phyloP scores from a whole-genome alignment of 2,797 vertebrate species.

The Yasuhikotakia modesta region DNA sequence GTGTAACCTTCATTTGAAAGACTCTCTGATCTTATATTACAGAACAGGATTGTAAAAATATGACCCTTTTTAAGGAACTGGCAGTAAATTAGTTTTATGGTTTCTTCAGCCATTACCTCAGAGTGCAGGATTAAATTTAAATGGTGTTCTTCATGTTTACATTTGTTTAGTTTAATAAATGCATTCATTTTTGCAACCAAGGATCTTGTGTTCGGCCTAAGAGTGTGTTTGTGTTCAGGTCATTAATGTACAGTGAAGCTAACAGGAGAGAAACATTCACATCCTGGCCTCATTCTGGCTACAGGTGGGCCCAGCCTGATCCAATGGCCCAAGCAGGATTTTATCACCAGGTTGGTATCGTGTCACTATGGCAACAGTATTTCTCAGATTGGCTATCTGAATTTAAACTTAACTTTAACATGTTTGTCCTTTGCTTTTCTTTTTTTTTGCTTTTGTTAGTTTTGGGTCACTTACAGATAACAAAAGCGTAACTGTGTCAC shows the following conservation, averaged over 20 bases:
- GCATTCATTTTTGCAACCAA: background rate
- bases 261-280: constrained; percentile 98
- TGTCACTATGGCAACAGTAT: constrained; percentile 62
- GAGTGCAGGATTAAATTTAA: background rate
- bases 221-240: constrained; percentile 73
- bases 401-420: background rate
- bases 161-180: background rate
- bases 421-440: background rate
- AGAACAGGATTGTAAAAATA: background rate
- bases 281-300: constrained; percentile 97
- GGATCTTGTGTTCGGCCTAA: background rate
- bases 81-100: background rate
- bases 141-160: background rate
- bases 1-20: background rate
- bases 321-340: constrained; percentile 99
- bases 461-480: background rate
- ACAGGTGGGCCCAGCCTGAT: constrained; percentile 98
- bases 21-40: background rate
- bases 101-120: background rate
- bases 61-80: background rate
- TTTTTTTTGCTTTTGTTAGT: too few species aligned
- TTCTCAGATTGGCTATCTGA: background rate
- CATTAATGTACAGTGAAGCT: constrained; percentile 98
- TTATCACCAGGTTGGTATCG: constrained; percentile 88
- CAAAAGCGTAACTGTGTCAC: background rate